phyloP scores from a whole-genome alignment of 2,113 vertebrate genomes.

The Physeter macrocephalus region DNA sequence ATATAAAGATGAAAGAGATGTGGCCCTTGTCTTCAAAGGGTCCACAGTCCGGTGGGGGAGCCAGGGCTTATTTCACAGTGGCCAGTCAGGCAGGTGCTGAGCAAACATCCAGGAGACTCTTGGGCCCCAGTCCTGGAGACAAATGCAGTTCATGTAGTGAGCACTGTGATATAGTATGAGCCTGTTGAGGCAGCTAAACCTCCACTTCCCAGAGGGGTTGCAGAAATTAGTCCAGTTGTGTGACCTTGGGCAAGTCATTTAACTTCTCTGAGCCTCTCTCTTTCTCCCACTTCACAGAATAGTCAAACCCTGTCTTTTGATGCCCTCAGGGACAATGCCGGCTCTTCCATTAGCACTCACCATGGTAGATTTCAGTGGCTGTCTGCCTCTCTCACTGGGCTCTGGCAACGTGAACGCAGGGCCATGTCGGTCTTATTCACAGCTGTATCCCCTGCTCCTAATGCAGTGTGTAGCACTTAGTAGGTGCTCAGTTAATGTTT shows the following conservation, averaged over 20 bases:
- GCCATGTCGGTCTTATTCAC: not conserved
- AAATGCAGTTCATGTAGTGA: rapidly evolving
- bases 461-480: not conserved
- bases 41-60: not conserved
- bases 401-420: not conserved
- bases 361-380: not conserved
- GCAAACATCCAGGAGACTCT: not conserved
- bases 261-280: not conserved
- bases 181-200: not conserved
- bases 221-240: not conserved
- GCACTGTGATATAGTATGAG: rapidly evolving
- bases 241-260: not conserved
- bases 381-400: not conserved
- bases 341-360: rapidly evolving
- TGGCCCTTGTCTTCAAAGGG: not conserved
- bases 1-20: not conserved
- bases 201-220: not conserved
- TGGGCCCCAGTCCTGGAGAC: not conserved
- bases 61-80: not conserved
- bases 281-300: not conserved
- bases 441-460: not conserved
- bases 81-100: not conserved
- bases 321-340: not conserved
- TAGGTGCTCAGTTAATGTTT: not conserved
- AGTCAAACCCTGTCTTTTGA: not conserved